These are phyloP conservation scores for Myiotriccus ornatus DNA, from an alignment of 2,797 vertebrate genomes.

Conservation along the genomic window DNA sequence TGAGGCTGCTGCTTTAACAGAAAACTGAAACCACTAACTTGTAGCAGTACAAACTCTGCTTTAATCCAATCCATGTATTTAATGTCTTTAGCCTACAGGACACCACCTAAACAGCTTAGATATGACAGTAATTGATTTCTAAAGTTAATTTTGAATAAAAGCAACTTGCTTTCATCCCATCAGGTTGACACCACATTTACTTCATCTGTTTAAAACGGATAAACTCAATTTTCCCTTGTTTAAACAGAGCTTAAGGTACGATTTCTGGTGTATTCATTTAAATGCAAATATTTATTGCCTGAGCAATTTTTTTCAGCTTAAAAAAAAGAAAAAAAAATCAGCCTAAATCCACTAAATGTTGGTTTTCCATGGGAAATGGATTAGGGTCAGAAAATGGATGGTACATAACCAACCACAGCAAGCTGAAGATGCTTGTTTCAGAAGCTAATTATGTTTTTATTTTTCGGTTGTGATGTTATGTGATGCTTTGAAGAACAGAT, in stretches of 20 bases:
- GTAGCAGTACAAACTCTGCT: not conserved
- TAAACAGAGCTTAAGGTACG: not conserved
- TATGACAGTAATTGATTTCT: not conserved
- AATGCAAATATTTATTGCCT: not conserved
- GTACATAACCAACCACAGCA: not conserved
- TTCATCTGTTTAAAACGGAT: not conserved
- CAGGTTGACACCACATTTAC: rapidly evolving
- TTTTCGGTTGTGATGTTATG: not conserved
- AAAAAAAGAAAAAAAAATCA: not conserved
- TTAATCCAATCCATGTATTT: not conserved
- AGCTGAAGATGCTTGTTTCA: not conserved
- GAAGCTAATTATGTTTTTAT: not conserved
- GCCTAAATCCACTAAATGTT: not conserved
- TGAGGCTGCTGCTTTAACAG: not conserved
- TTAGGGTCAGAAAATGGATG: not conserved
- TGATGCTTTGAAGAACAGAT: not conserved
- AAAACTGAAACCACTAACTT: not conserved
- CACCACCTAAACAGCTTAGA: not conserved
- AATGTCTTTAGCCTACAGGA: not conserved
- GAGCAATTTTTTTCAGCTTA: not conserved
- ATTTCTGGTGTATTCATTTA: not conserved
- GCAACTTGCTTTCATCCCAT: not conserved
- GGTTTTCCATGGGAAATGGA: not conserved
- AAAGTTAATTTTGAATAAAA: not conserved
- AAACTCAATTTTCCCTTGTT: not conserved